phyloP scores from a whole-genome alignment of 2,797 vertebrate genomes.

The Pyrrhura leucotis region DNA sequence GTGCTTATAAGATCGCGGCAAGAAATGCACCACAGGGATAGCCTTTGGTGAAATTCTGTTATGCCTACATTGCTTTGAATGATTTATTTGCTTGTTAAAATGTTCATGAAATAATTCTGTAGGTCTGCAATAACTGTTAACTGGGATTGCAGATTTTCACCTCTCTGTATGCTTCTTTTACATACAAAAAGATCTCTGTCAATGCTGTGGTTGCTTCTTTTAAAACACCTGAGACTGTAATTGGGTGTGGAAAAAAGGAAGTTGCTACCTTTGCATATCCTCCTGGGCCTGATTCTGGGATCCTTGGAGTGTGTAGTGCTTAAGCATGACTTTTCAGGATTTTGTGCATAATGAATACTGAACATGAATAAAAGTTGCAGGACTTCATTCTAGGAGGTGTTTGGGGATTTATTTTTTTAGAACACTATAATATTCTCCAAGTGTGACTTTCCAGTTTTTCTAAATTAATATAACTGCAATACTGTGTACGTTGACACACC shows the following conservation, averaged over 20 bases:
- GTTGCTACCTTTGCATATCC: neutral
- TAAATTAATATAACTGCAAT: neutral
- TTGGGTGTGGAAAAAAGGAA: neutral
- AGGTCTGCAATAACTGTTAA: neutral
- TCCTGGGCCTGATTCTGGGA: neutral
- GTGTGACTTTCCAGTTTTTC: neutral
- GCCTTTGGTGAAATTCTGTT: neutral
- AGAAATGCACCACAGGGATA: neutral
- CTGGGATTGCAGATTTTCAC: neutral
- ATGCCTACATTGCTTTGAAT: neutral
- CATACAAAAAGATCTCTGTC: neutral
- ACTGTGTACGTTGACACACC: neutral
- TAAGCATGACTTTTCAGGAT: neutral
- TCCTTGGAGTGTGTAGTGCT: neutral
- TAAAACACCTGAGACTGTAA: neutral
- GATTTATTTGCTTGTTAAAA: neutral
- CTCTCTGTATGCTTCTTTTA: neutral
- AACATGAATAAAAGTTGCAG: neutral
- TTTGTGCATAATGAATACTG: neutral
- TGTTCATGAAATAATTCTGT: neutral
- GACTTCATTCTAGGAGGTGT: neutral
- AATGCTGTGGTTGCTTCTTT: neutral
- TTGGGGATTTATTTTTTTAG: neutral
- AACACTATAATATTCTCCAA: neutral
- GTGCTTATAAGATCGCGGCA: neutral